Conservation (phyloP, 92 coral and sea anemone genomes). For the Micromussa lordhowensis region DNA sequence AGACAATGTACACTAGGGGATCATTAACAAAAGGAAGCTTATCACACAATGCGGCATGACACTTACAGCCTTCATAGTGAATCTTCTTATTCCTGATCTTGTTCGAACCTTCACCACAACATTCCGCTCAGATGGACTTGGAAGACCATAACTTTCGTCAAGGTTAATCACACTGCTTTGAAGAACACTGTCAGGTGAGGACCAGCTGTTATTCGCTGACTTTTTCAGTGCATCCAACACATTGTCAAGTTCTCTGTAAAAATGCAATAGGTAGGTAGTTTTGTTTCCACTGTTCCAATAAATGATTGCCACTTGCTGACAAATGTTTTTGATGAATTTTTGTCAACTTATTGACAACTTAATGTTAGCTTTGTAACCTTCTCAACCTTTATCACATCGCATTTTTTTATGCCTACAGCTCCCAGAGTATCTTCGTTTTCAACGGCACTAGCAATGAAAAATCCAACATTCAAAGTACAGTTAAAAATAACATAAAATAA, state of each 20-base stretch:
- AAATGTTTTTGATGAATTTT: no score
- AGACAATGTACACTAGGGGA: background rate
- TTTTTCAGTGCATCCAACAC: constrained; percentile 58
- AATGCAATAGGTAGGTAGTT: background rate
- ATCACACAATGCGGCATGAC: no score
- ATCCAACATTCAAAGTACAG: background rate
- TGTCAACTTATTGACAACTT: no score
- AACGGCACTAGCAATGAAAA: background rate
- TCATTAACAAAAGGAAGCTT: background rate
- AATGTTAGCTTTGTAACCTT: background rate
- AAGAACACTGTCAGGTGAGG: constrained; percentile 45
- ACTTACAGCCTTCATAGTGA: constrained; percentile 86
- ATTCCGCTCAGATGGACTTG: constrained; percentile 75
- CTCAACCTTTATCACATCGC: background rate
- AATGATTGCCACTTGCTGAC: no score
- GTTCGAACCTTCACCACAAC: constrained; percentile 85
- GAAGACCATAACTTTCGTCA: constrained; percentile 55
- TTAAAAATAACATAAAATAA: no score
- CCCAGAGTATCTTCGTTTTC: background rate
- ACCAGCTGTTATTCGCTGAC: constrained; percentile 23
- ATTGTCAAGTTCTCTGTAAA: constrained; percentile 63
- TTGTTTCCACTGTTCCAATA: background rate
- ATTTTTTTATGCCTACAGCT: background rate
- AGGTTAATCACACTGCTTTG: constrained; percentile 67
- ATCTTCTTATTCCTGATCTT: constrained; percentile 84